Base-by-base conservation (phyloP, 2,888 invertebrate species). In the Synergus laeviventris region DNA sequence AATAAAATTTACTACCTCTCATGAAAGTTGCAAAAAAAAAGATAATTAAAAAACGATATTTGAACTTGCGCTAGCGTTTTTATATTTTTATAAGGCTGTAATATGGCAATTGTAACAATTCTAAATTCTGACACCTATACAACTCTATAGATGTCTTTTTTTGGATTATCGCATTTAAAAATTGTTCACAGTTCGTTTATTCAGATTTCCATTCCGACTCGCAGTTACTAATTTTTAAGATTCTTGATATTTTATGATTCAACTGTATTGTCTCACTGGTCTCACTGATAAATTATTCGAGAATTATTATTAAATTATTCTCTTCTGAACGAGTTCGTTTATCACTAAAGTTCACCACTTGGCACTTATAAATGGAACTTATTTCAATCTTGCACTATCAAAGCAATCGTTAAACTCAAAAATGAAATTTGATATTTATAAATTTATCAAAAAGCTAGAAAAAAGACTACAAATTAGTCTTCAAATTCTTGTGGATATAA, bases 61-160 rank as follows among this genome's bases (percentile, higher is more conserved):
- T 5, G 45, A 14, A 66, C 24, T 24, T 42, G 12, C 8, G 39
- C 21, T 31, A 16, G 9, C 31, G n/a, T 16, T 21, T 42, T 21
- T 24, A 18, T 14, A 66, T 49, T 66, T 56, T 31, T 31, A 39
- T 49, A 70, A 70, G 31, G 36, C 66, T 66, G 42, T 45, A 45
- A 66, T 45, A 24, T 42, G 66, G 39, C 64, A 64, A 64, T n/a
- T n/a, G n/a, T n/a, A n/a, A n/a, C n/a, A n/a, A n/a, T n/a, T n/a
- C n/a, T n/a, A n/a, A n/a, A n/a, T 64, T 31, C 2, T 64, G 39
- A 24, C 24, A 16, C n/a, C 21, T 45, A 66, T 45, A 66, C 21
- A 66, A 66, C n/a, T 24, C 24, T 21, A 64, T 11, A 21, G 18
- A 7, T 66, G 56, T 42, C 8, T 24, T 66, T 66, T 42, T 14